Conservation (phyloP, 2,797 vertebrate genomes). For the Liparis tanakae region DNA sequence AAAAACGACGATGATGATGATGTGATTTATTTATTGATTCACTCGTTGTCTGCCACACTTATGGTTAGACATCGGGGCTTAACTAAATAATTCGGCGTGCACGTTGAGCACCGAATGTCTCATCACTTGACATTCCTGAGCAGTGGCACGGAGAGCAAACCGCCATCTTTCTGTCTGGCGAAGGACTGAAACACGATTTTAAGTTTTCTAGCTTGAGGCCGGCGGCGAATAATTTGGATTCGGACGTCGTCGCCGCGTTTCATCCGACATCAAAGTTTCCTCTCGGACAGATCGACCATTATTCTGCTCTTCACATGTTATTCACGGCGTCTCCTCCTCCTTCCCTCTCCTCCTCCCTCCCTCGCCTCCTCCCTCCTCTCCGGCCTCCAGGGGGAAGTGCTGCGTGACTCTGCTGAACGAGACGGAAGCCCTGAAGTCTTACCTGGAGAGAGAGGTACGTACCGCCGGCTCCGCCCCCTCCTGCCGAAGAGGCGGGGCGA, state of each 20-base stretch:
- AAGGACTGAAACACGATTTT: slow-evolving; percentile 21
- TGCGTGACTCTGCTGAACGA: slow-evolving; percentile 98
- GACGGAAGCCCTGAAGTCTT: slow-evolving; percentile 96
- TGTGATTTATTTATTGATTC: slow-evolving; percentile 13
- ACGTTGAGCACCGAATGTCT: slow-evolving; percentile 51
- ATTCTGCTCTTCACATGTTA: slow-evolving; percentile 17
- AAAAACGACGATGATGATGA: not conserved
- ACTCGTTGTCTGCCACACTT: not conserved
- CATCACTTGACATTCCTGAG: slow-evolving; percentile 65
- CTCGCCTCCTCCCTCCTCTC: not conserved
- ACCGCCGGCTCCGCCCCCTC: not conserved
- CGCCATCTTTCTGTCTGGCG: slow-evolving; percentile 38
- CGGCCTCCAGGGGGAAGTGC: slow-evolving; percentile 91
- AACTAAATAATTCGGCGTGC: slow-evolving; percentile 13
- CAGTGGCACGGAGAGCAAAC: slow-evolving; percentile 29
- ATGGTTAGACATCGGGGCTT: not conserved
- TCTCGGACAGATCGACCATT: slow-evolving; percentile 12
- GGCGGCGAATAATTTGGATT: slow-evolving; percentile 39
- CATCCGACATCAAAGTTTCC: slow-evolving; percentile 24
- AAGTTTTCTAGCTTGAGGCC: slow-evolving; percentile 18
- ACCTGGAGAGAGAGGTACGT: slow-evolving; percentile 96
- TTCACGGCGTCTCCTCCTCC: not conserved
- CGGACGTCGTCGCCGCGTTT: slow-evolving; percentile 17
- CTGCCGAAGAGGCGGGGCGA: not conserved
- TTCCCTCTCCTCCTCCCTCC: not conserved